phyloP scores from a whole-genome alignment of 2,113 vertebrate species.

The Sciurus niger region DNA sequence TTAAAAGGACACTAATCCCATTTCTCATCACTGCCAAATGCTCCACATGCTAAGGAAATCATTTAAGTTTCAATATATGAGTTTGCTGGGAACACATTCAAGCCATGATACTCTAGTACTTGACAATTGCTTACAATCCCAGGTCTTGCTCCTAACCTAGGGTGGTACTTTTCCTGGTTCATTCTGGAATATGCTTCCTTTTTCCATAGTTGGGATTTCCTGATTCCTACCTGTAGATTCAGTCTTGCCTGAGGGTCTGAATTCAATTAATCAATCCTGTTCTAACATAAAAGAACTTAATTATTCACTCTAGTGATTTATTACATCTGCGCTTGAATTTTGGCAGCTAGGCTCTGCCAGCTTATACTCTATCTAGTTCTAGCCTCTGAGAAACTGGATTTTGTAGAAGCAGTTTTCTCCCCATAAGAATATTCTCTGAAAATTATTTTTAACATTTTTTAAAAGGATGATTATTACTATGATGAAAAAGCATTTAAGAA shows the following conservation, averaged over 20 bases:
- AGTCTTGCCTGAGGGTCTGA: background rate
- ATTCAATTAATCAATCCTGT: background rate
- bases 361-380: background rate
- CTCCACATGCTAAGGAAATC: background rate
- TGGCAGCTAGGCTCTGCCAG: background rate
- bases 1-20: background rate
- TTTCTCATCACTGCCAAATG: background rate
- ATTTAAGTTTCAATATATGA: background rate
- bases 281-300: conserved; percentile 1
- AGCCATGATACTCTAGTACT: background rate
- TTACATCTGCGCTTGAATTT: background rate
- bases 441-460: conserved; percentile 19
- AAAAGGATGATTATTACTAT: background rate
- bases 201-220: background rate
- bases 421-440: conserved; percentile 23
- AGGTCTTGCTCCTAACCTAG: background rate
- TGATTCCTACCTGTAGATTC: background rate
- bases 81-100: background rate
- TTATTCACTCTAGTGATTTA: background rate
- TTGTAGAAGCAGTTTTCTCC: background rate
- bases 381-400: background rate
- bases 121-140: background rate
- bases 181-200: background rate
- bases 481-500: background rate
- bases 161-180: background rate